Conservation (phyloP, 1,140 invertebrate genomes). For the Phenacoccus solenopsis region DNA sequence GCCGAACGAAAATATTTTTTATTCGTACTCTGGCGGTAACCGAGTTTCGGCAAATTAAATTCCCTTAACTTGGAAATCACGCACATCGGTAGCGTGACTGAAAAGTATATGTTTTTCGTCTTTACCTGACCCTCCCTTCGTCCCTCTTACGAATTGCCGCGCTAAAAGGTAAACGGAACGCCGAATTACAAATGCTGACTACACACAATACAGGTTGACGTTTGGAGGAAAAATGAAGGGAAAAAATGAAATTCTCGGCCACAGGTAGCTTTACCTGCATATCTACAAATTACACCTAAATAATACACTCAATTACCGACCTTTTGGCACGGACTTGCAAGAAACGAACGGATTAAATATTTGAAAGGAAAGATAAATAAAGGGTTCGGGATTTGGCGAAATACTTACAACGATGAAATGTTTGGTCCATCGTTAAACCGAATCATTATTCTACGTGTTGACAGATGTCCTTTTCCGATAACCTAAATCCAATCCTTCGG, state of each 20-base stretch:
- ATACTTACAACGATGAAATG: too few relatives aligned
- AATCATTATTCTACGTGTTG: not conserved
- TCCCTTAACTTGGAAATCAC: not conserved
- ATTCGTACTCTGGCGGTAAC: not conserved
- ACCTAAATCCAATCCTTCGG: not conserved
- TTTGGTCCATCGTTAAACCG: too few relatives aligned
- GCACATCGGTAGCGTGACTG: not conserved
- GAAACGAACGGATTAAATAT: too few relatives aligned
- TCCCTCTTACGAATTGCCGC: too few relatives aligned
- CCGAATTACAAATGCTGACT: not conserved
- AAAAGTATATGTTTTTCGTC: not conserved
- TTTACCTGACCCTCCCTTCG: not conserved
- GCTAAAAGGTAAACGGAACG: not conserved
- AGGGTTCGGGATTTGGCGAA: too few relatives aligned
- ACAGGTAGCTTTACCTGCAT: too few relatives aligned
- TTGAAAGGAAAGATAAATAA: too few relatives aligned
- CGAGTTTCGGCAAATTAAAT: not conserved
- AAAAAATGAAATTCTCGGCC: too few relatives aligned
- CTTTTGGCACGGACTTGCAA: too few relatives aligned
- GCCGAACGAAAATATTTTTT: not conserved
- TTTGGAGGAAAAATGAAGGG: too few relatives aligned
- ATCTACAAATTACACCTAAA: too few relatives aligned
- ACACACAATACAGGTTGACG: not conserved
- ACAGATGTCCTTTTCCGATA: not conserved
- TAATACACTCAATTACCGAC: too few relatives aligned